Base-by-base conservation (phyloP, 2,888 invertebrate genomes). In the Drosophila mimetica region DNA sequence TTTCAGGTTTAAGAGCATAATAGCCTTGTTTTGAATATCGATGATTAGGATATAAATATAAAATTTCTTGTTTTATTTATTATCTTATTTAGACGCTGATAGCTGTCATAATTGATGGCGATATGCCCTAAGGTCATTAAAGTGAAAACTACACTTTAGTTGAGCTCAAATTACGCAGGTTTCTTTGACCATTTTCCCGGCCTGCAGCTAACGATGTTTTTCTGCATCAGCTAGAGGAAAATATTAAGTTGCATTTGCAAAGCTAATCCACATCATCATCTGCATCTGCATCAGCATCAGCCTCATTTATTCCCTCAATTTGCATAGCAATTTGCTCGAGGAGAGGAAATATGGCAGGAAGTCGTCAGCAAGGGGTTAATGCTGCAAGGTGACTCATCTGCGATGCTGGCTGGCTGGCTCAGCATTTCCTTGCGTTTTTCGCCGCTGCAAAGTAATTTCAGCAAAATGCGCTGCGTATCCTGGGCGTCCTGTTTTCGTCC, bases 391-490 rank as follows among this genome's bases (percentile, higher is more conserved):
- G 42, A 69, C 69, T 59, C 69, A 59, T 59, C 58, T 34, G 36
- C 41, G 60, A 34, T 16, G 41, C n/a, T 48, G 34, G 47, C n/a
- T 48, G 34, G 47, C 20, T 60, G 34, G 28, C 50, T 39, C 47
- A 63, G 53, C 70, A 37, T 32, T 47, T 48, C 39, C 63, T 41
- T 7, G 4, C 42, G 20, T 39, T 36, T 61, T 37, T 30, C 48
- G 55, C 30, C 50, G 37, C 18, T 67, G 52, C 58, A 53, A 78
- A 80, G 77, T 76, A 71, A 78, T 74, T 74, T 55, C 41, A 60
- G 51, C 55, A 58, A 73, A 76, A 76, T 71, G 65, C 30, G 34
- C 44, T 22, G 48, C 36, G 44, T 42, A 53, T 36, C 46, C 58
- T 39, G 16, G 47, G 48, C 48, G 32, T 14, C 16, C 51, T 16